Evolutionary conservation across 2,888 invertebrate species (phyloP), one percentile per base, ranked within the genome.

Genomic region (Xestobium rufovillosum): DNA sequence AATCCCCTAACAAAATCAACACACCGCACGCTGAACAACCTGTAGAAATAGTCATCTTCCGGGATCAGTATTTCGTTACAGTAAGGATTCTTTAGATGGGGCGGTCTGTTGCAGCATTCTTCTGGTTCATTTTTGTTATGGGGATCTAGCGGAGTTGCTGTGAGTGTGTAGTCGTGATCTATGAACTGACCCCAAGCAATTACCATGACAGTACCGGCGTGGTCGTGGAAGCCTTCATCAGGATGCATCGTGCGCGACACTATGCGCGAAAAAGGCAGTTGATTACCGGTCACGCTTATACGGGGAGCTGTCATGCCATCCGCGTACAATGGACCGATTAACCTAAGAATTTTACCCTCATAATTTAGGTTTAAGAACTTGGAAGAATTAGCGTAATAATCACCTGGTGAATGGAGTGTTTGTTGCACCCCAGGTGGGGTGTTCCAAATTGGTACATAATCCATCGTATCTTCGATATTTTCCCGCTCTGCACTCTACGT

Each of bases 171-270:
- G 65, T 91, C 91, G 70, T 92, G 91, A 67, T 91, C 91, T 80
- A 91, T 88, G 67, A 91, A 90, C 67, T 91, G 91, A 52, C 91
- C 91, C 91, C 91, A 92, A 38, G 90, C 89, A 51, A 87, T 85
- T 39, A 91, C 81, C 84, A 91, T 87, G 52, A 90, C 88, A 16
- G 91, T 91, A 34, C 90, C 89, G 15, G 90, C 90, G 66, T 90
- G 90, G 66, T 92, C 91, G 61, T 91, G 90, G 71, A 80, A 90
- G 26, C 90, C 90, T 49, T 90, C 88, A 56, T 92, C 91, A 23
- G 89, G 86, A 65, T 92, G 92, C 78, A 91, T 85, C 25, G 87
- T 88, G 34, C 89, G 77, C 11, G 91, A 91, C 11, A 91, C 89
- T 28, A 90, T 74, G 28, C 91, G 76, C 0, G 91, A 82, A 39